Conservation (phyloP, 2,113 vertebrate species). For the Nicator chloris region DNA sequence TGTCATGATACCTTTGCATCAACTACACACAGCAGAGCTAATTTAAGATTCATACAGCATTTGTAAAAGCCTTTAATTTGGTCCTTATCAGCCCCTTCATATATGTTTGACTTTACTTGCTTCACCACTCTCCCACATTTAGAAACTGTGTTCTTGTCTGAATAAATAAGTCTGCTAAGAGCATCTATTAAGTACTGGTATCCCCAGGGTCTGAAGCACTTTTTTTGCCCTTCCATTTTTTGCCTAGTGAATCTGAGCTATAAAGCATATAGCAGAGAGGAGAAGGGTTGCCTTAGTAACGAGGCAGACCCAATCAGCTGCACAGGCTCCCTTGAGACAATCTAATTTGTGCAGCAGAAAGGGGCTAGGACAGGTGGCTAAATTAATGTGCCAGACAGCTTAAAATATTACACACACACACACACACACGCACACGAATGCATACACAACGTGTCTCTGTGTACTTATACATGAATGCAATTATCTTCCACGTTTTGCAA, state of each 20-base stretch:
- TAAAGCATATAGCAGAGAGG: slow-evolving; percentile 63
- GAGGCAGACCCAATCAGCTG: slow-evolving; percentile 71
- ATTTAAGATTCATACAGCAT: background rate
- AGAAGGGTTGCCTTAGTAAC: slow-evolving; percentile 79
- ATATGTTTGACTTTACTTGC: background rate
- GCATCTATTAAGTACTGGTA: slow-evolving; percentile 50
- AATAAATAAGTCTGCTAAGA: slow-evolving; percentile 50
- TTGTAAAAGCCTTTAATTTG: background rate
- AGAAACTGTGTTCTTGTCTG: slow-evolving; percentile 37
- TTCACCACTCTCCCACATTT: slow-evolving; percentile 19
- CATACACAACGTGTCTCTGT: background rate
- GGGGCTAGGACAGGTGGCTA: slow-evolving; percentile 77
- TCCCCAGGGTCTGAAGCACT: slow-evolving; percentile 19
- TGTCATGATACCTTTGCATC: background rate
- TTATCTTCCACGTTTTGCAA: background rate
- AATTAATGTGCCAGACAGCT: slow-evolving; percentile 72
- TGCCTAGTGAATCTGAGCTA: slow-evolving; percentile 60
- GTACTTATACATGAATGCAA: background rate
- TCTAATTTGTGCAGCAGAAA: slow-evolving; percentile 74
- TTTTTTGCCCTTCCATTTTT: slow-evolving; percentile 1
- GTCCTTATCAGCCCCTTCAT: background rate
- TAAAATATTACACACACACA: slow-evolving; percentile 35
- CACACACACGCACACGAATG: background rate
- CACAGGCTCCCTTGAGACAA: slow-evolving; percentile 67
- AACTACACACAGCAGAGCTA: background rate